Percentiles rank a stretch among this genome's conserved stretches.
These are phyloP conservation scores for Leptinotarsa lineolata DNA, from an alignment of 1,140 invertebrate species.

Conservation along the genomic window DNA sequence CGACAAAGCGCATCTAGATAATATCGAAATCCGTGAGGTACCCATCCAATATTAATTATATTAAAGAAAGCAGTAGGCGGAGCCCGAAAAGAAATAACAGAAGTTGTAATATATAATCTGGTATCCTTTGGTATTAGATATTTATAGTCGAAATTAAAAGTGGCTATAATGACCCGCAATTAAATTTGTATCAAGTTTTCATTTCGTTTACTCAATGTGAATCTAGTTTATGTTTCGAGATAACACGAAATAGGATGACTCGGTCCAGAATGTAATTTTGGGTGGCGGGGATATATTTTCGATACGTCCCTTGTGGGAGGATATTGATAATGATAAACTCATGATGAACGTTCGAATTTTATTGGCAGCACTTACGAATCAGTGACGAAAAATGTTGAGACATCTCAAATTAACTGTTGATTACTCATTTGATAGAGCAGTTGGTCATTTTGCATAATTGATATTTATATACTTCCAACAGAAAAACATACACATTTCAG, in stretches of 20 bases:
- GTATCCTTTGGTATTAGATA: conserved; percentile 29
- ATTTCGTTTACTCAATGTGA: not conserved
- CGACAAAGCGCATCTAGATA: conserved; percentile 29
- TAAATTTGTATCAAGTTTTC: conserved; percentile 28
- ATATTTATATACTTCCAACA: too few relatives aligned
- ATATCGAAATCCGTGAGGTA: conserved; percentile 31
- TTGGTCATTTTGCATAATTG: too few relatives aligned
- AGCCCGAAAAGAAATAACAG: conserved; percentile 31
- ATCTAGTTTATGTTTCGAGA: conserved; percentile 2
- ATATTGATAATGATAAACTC: too few relatives aligned
- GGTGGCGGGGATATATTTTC: too few relatives aligned
- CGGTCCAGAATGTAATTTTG: too few relatives aligned
- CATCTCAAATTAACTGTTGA: too few relatives aligned
- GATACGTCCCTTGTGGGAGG: too few relatives aligned
- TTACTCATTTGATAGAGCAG: too few relatives aligned
- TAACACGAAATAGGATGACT: not conserved
- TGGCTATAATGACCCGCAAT: conserved; percentile 31
- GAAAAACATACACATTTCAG: too few relatives aligned
- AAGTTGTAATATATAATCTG: conserved; percentile 34
- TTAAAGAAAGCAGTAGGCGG: conserved; percentile 36
- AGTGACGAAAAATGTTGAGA: too few relatives aligned
- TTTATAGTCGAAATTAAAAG: conserved; percentile 25
- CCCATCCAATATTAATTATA: conserved; percentile 33
- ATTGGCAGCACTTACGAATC: too few relatives aligned
- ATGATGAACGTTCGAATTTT: too few relatives aligned